A percentile compares a stretch with the other conserved stretches of the same genome.
Conservation (phyloP, 2,797 vertebrate genomes). For the Amphiprion clarkii region DNA sequence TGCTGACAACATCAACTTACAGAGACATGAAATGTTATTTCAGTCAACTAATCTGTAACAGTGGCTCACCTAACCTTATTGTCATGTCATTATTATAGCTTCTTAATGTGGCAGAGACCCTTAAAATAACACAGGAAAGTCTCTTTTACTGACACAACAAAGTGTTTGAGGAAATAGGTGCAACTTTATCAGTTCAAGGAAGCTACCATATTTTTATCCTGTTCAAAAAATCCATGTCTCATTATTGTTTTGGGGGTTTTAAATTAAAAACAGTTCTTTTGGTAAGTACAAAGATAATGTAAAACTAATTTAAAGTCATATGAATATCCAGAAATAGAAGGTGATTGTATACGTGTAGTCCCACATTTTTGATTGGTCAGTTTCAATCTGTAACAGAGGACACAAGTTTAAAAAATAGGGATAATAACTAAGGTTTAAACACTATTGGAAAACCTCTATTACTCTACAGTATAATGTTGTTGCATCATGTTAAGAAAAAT, state of each 20-base stretch:
- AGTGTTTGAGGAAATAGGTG: neutral
- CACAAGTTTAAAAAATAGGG: neutral
- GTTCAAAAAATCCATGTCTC: neutral
- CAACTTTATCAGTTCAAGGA: neutral
- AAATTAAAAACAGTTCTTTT: neutral
- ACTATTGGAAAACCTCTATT: neutral
- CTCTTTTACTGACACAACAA: neutral
- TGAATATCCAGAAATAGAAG: too few relatives aligned
- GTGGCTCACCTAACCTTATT: neutral
- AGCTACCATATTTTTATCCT: neutral
- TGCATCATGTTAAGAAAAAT: constrained; percentile 7
- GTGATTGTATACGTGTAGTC: neutral
- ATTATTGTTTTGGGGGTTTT: neutral
- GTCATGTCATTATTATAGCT: neutral
- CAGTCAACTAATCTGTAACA: neutral
- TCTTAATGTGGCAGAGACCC: neutral
- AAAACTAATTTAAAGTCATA: neutral
- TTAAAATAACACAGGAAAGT: neutral
- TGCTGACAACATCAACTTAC: neutral
- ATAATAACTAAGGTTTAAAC: neutral
- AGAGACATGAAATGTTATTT: neutral
- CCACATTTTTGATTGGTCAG: neutral
- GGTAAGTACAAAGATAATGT: neutral
- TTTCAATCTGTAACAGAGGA: neutral
- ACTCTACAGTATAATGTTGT: neutral